phyloP scores from a whole-genome alignment of 2,113 vertebrate species.

The Clinocottus analis region DNA sequence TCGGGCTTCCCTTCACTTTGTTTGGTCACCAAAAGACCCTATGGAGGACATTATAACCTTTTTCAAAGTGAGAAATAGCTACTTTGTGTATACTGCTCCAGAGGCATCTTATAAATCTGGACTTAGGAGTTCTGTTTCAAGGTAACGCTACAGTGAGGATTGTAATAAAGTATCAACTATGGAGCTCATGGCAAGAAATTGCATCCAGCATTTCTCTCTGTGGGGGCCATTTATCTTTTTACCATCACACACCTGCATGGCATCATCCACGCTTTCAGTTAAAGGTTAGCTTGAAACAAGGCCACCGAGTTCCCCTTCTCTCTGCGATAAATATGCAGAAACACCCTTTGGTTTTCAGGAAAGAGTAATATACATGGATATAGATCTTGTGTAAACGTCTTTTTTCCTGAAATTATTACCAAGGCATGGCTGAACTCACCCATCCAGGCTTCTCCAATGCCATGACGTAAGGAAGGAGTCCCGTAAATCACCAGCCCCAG shows the following conservation, averaged over 20 bases:
- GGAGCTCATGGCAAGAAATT: slow-evolving; percentile 33
- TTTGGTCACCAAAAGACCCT: slow-evolving; percentile 76
- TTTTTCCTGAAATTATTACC: slow-evolving; percentile 13
- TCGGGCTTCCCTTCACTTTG: slow-evolving; percentile 75
- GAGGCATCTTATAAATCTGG: slow-evolving; percentile 52
- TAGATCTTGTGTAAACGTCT: slow-evolving; percentile 10
- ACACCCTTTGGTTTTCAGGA: slow-evolving; percentile 29
- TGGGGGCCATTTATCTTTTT: slow-evolving; percentile 59
- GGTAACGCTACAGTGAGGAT: slow-evolving; percentile 19
- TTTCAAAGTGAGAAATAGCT: slow-evolving; percentile 68
- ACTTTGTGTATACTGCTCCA: slow-evolving; percentile 59
- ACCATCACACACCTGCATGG: slow-evolving; percentile 48
- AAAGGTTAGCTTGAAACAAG: slow-evolving; percentile 69
- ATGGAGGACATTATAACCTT: slow-evolving; percentile 73
- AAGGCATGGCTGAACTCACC: slow-evolving; percentile 22
- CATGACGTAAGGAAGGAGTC: slow-evolving; percentile 42
- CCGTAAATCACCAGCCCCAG: slow-evolving; percentile 65
- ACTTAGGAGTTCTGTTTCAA: slow-evolving; percentile 27
- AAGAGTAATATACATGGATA: slow-evolving; percentile 18
- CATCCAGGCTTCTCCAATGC: slow-evolving; percentile 30
- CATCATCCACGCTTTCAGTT: slow-evolving; percentile 53
- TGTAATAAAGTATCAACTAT: slow-evolving; percentile 35
- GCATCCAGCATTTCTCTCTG: slow-evolving; percentile 34
- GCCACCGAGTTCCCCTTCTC: slow-evolving; percentile 38
- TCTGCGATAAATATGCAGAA: slow-evolving; percentile 50